Conservation (phyloP, 1,140 invertebrate genomes). For the Hirudo medicinalis region DNA sequence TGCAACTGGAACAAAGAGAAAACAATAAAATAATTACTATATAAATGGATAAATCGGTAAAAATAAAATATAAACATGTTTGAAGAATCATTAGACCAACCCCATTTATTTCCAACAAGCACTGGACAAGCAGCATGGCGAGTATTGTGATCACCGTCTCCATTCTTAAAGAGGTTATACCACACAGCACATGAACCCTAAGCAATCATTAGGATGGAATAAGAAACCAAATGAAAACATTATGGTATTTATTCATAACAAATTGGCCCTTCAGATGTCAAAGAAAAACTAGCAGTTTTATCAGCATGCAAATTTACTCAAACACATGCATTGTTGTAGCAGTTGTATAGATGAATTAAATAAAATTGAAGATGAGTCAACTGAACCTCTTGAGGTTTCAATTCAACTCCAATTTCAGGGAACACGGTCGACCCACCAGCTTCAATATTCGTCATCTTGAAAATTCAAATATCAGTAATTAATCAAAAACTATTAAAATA, state of each 20-base stretch:
- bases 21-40: background rate
- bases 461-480: slow-evolving; percentile 12
- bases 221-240: too few relatives aligned
- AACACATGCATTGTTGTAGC: too few relatives aligned
- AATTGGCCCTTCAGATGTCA: too few relatives aligned
- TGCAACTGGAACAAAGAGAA: slow-evolving; percentile 52
- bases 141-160: slow-evolving; percentile 81
- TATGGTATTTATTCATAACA: too few relatives aligned
- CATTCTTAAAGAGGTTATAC: slow-evolving; percentile 80
- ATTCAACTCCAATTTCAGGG: slow-evolving; percentile 58
- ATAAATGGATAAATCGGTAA: too few relatives aligned
- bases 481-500: too few relatives aligned
- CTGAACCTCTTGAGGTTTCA: slow-evolving; percentile 63
- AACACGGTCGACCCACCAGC: slow-evolving; percentile 93
- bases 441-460: slow-evolving; percentile 81
- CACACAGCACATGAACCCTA: slow-evolving; percentile 75
- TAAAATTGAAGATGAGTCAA: too few relatives aligned
- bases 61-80: too few relatives aligned
- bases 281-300: too few relatives aligned
- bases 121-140: slow-evolving; percentile 95
- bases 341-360: too few relatives aligned
- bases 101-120: slow-evolving; percentile 88
- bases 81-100: slow-evolving; percentile 40
- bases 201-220: too few relatives aligned
- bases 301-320: too few relatives aligned